Evolutionary conservation across 2,888 invertebrate species (phyloP).

Genomic region (Eristalis intricaria): DNA sequence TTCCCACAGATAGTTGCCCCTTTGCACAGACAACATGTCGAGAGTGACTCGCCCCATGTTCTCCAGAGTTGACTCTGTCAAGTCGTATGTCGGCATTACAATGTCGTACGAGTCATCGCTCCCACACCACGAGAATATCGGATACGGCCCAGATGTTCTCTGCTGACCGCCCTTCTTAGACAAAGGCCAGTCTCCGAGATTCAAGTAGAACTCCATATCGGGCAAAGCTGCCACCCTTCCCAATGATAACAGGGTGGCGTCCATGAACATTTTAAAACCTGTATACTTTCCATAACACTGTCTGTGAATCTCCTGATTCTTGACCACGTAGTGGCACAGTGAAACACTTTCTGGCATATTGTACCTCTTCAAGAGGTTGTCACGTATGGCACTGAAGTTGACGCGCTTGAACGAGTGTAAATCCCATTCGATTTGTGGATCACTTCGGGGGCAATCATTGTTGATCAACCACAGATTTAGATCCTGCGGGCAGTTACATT

Average conservation of each 20-base stretch:
- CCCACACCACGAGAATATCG: constrained; percentile 98
- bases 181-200: constrained; percentile 98
- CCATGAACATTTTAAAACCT: constrained; percentile 97
- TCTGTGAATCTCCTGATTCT: constrained; percentile 91
- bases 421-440: constrained; percentile 88
- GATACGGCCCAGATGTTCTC: constrained; percentile 83
- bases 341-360: constrained; percentile 91
- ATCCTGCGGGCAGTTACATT: constrained; percentile 90
- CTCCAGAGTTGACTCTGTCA: constrained; percentile 95
- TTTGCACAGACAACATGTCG: constrained; percentile 95
- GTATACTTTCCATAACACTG: constrained; percentile 96
- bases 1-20: constrained; percentile 87
- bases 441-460: constrained; percentile 85
- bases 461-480: constrained; percentile 85
- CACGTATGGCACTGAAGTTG: constrained; percentile 86
- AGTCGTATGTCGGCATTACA: constrained; percentile 96
- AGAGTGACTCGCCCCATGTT: constrained; percentile 96
- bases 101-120: constrained; percentile 93
- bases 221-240: constrained; percentile 90
- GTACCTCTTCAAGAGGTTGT: constrained; percentile 86
- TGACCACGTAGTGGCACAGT: constrained; percentile 94
- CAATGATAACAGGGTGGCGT: constrained; percentile 91
- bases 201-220: constrained; percentile 94
- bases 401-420: constrained; percentile 86
- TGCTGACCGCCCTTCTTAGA: constrained; percentile 82